phyloP scores from a whole-genome alignment of 2,113 vertebrate species.

The Potamarius usumacintae region DNA sequence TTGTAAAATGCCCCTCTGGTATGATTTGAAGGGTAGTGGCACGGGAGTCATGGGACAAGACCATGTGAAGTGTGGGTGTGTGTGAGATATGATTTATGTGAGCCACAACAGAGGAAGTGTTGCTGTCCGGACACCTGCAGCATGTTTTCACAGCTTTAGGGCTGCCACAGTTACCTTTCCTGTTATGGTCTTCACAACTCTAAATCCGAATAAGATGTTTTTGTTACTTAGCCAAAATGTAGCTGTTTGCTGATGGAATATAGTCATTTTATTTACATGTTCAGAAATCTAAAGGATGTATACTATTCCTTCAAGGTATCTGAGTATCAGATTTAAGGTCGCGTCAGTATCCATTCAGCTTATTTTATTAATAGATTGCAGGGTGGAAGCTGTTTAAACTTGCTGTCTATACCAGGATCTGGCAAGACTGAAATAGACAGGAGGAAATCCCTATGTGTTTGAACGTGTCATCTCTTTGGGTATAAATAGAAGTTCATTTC shows the following conservation, averaged over 20 bases:
- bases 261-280: background rate
- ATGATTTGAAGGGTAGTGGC: background rate
- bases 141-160: constrained; percentile 60
- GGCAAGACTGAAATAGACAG: constrained; percentile 48
- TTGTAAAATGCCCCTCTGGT: background rate
- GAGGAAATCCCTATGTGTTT: constrained; percentile 45
- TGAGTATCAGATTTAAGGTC: background rate
- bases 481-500: constrained; percentile 47
- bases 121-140: constrained; percentile 52
- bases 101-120: constrained; percentile 42
- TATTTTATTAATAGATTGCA: constrained; percentile 39
- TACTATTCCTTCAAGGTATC: background rate
- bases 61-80: constrained; percentile 21
- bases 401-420: constrained; percentile 24
- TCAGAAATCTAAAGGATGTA: background rate
- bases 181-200: constrained; percentile 39
- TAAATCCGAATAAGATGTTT: background rate
- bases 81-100: constrained; percentile 24
- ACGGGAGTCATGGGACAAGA: constrained; percentile 13
- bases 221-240: background rate
- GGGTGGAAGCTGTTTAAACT: constrained; percentile 3
- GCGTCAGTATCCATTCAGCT: background rate
- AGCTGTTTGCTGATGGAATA: background rate
- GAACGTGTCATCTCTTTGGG: constrained; percentile 23
- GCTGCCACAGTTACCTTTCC: constrained; percentile 44